phyloP scores from a whole-genome alignment of 1,140 invertebrate species.

The Tribolium castaneum region DNA sequence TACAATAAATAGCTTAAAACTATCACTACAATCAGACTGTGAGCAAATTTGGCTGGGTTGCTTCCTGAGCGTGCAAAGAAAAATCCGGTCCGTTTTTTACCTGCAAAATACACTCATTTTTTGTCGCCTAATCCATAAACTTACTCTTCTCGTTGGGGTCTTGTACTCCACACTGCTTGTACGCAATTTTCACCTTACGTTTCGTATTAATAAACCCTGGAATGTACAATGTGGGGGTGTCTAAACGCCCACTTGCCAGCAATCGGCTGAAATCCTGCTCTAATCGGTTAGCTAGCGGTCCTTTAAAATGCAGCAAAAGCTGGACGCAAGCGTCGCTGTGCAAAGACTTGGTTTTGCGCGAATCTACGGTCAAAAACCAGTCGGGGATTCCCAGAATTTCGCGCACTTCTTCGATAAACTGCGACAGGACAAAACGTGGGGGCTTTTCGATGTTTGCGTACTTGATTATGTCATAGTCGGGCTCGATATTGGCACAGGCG shows the following conservation, averaged over 20 bases:
- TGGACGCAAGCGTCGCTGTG: constrained; percentile 87
- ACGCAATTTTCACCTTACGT: constrained; percentile 76
- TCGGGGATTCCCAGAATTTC: constrained; percentile 86
- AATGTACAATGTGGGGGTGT: constrained; percentile 80
- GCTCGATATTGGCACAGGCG: constrained; percentile 92
- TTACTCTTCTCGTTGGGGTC: constrained; percentile 76
- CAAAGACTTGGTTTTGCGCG: constrained; percentile 80
- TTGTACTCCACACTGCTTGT: constrained; percentile 78
- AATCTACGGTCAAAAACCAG: constrained; percentile 90
- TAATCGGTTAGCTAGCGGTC: constrained; percentile 79
- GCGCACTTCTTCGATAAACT: constrained; percentile 87
- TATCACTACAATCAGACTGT: constrained; percentile 5
- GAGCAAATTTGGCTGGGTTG: not conserved
- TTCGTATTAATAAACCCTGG: constrained; percentile 80
- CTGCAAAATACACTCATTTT: constrained; percentile 6
- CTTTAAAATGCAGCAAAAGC: constrained; percentile 88
- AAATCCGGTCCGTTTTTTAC: constrained; percentile 16
- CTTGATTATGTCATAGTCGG: constrained; percentile 91
- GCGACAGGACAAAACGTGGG: constrained; percentile 88
- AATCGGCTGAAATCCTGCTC: constrained; percentile 83
- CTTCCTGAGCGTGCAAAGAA: not conserved
- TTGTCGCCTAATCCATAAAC: too few species aligned
- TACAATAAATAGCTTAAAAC: constrained; percentile 10
- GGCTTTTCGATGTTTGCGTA: constrained; percentile 89
- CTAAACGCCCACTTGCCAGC: constrained; percentile 77